Evolutionary conservation across 2,888 invertebrate genomes (phyloP).

Genomic region (Oasisia sp.): DNA sequence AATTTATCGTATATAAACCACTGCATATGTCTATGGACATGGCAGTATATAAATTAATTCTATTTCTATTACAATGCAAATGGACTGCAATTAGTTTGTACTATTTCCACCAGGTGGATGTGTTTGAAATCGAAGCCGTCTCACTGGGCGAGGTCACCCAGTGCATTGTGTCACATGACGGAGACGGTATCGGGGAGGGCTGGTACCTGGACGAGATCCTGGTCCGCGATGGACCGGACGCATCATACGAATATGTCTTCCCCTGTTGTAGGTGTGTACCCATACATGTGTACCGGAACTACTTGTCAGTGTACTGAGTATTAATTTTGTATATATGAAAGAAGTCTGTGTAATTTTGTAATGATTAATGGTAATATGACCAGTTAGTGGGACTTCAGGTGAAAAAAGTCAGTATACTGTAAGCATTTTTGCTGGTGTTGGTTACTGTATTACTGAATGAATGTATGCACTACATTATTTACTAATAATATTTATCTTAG

Average conservation of each 20-base stretch:
- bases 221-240: slow-evolving; percentile 50
- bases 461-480: not conserved
- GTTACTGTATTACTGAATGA: not conserved
- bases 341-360: not conserved
- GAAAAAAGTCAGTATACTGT: not conserved
- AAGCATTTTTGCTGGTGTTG: not conserved
- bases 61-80: not conserved
- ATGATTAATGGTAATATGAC: not conserved
- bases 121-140: slow-evolving; percentile 61
- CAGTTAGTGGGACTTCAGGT: not conserved
- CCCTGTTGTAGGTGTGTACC: slow-evolving; percentile 46
- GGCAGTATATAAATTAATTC: no score
- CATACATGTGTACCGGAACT: not conserved
- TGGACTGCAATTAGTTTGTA: not conserved
- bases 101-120: slow-evolving; percentile 48
- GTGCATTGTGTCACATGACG: slow-evolving; percentile 57
- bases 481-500: no score
- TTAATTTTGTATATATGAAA: not conserved
- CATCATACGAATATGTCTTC: slow-evolving; percentile 52
- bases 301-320: not conserved
- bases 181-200: slow-evolving; percentile 46
- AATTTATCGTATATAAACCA: no score
- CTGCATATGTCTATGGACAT: no score
- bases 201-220: slow-evolving; percentile 57
- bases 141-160: slow-evolving; percentile 51